These are phyloP conservation scores for Pseudopodoces humilis DNA, from an alignment of 2,113 vertebrate genomes.

Conservation along the genomic window DNA sequence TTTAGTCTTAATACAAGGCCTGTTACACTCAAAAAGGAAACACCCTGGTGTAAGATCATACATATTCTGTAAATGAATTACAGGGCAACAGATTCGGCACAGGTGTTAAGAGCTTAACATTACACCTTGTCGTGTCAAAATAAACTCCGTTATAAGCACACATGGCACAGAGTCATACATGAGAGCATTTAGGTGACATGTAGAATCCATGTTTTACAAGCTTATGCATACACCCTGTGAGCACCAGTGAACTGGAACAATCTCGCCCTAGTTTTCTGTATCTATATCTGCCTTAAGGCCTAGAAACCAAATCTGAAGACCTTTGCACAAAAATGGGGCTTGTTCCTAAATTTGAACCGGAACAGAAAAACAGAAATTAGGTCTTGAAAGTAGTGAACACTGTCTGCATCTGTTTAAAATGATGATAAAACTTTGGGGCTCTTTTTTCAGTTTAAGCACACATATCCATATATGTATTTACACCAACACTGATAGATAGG, in stretches of 20 bases:
- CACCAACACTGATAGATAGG: neutral
- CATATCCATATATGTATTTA: neutral
- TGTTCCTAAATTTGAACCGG: neutral
- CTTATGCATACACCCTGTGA: neutral
- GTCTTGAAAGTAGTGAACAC: neutral
- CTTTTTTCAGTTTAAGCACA: neutral
- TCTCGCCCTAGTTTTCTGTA: neutral
- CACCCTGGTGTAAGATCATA: neutral
- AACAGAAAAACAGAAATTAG: neutral
- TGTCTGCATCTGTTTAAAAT: neutral
- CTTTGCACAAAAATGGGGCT: neutral
- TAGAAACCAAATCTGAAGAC: neutral
- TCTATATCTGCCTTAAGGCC: neutral
- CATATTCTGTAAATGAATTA: neutral
- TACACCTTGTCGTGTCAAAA: neutral
- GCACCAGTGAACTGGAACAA: neutral
- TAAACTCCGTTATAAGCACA: neutral
- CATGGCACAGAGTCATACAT: neutral
- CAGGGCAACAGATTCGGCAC: neutral
- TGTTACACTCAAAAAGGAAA: neutral
- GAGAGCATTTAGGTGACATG: neutral
- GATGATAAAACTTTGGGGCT: neutral
- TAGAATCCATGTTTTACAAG: neutral
- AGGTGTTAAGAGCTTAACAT: neutral
- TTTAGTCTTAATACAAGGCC: neutral